A percentile compares a stretch with the other conserved stretches of the same genome.
Evolutionary conservation across 2,113 vertebrate genomes (phyloP).

Genomic region (Phalacrocorax carbo): DNA sequence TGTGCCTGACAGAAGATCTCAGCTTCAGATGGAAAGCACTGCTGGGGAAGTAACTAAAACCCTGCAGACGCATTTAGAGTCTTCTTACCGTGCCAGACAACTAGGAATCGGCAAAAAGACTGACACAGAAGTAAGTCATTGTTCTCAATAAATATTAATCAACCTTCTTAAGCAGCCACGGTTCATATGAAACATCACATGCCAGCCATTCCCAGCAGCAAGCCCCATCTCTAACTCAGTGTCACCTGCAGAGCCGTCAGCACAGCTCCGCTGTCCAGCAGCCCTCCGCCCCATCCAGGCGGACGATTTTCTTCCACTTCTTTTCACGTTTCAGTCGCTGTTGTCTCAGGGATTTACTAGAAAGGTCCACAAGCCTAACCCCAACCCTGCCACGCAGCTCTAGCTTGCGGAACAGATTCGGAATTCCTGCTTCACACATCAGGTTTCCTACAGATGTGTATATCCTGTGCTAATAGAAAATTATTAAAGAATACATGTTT

Average conservation of each 20-base stretch:
- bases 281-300: background rate
- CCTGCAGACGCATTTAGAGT: background rate
- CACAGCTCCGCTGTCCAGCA: background rate
- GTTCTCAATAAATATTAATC: background rate
- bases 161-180: background rate
- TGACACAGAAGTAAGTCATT: background rate
- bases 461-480: background rate
- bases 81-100: background rate
- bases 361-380: background rate
- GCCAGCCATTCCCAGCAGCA: background rate
- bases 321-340: background rate
- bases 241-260: background rate
- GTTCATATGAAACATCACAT: accelerated
- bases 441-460: background rate
- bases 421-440: background rate
- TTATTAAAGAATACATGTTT: background rate
- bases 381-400: background rate
- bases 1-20: background rate
- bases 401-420: background rate
- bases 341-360: background rate
- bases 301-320: background rate
- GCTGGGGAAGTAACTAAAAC: background rate
- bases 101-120: background rate
- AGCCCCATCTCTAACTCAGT: background rate
- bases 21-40: background rate